Evolutionary conservation across 1,140 invertebrate genomes (phyloP).

Genomic region (Odontomachus brunneus): DNA sequence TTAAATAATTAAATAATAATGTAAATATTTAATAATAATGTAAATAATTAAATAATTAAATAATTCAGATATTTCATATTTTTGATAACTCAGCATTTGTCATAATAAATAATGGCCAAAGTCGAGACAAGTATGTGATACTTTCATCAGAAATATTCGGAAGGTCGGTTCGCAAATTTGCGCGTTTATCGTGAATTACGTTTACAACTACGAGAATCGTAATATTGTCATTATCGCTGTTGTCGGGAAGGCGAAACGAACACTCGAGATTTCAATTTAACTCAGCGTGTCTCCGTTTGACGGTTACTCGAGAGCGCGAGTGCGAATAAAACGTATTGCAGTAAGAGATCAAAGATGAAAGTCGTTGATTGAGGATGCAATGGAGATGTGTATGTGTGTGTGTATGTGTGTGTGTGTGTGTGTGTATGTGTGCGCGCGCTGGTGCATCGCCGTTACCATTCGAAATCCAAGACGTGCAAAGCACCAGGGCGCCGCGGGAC

Average conservation of each 20-base stretch:
- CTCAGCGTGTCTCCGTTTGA: not conserved
- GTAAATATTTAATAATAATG: too few relatives aligned
- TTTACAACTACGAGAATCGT: not conserved
- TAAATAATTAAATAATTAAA: too few relatives aligned
- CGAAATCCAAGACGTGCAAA: slow-evolving; percentile 49
- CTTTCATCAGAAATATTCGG: not conserved
- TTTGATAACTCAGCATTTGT: slow-evolving; percentile 14
- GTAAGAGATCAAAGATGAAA: slow-evolving; percentile 61
- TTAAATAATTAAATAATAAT: too few relatives aligned
- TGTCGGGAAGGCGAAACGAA: not conserved
- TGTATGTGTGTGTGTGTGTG: not conserved
- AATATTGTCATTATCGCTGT: not conserved
- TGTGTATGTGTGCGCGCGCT: not conserved
- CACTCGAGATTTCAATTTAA: slow-evolving; percentile 42
- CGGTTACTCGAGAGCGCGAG: slow-evolving; percentile 20
- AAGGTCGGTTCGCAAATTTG: not conserved
- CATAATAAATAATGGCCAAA: slow-evolving; percentile 34
- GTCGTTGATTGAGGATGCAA: slow-evolving; percentile 43
- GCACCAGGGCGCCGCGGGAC: slow-evolving; percentile 42
- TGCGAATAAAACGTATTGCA: slow-evolving; percentile 59
- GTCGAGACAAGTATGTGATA: not conserved
- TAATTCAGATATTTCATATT: too few relatives aligned
- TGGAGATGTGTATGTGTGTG: not conserved
- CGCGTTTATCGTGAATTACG: too few relatives aligned
- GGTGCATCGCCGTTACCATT: not conserved